Evolutionary conservation across 1,140 invertebrate genomes (phyloP).

Genomic region (Holcopasites calliopsidis): DNA sequence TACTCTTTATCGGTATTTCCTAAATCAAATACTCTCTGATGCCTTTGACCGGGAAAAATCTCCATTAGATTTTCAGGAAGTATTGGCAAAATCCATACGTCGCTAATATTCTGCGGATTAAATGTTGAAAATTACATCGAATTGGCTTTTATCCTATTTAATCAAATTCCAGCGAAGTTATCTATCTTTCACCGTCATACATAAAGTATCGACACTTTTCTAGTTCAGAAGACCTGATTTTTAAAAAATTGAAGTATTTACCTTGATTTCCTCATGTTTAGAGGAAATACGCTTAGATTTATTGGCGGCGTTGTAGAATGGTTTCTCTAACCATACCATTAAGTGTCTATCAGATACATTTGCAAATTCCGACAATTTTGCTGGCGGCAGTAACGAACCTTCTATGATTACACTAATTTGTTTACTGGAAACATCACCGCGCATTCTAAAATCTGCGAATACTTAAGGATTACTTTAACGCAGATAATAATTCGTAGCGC

Average conservation of each 20-base stretch:
- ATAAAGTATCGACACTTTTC: too few species aligned
- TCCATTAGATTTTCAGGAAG: constrained; percentile 78
- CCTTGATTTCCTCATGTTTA: constrained; percentile 17
- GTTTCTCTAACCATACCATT: constrained; percentile 80
- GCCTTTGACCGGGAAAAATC: constrained; percentile 78
- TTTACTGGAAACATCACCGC: constrained; percentile 63
- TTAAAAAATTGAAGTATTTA: constrained; percentile 2
- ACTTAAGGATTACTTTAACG: constrained; percentile 19
- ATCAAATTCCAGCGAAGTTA: background rate
- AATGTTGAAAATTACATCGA: constrained; percentile 23
- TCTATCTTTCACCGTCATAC: too few species aligned
- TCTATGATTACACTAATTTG: constrained; percentile 76
- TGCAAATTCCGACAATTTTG: constrained; percentile 60
- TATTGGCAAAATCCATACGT: constrained; percentile 78
- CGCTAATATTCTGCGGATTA: constrained; percentile 78
- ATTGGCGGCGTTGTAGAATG: constrained; percentile 38
- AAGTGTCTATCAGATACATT: constrained; percentile 77
- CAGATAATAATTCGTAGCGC: too few species aligned
- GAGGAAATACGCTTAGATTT: constrained; percentile 5
- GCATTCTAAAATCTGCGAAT: constrained; percentile 74
- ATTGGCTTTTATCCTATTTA: background rate
- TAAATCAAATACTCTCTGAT: constrained; percentile 76
- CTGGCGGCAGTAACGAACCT: constrained; percentile 78
- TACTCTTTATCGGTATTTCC: constrained; percentile 60
- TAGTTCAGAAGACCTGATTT: too few species aligned